These are phyloP conservation scores for Trichechus manatus DNA, from an alignment of 2,113 vertebrate species.

Conservation along the genomic window DNA sequence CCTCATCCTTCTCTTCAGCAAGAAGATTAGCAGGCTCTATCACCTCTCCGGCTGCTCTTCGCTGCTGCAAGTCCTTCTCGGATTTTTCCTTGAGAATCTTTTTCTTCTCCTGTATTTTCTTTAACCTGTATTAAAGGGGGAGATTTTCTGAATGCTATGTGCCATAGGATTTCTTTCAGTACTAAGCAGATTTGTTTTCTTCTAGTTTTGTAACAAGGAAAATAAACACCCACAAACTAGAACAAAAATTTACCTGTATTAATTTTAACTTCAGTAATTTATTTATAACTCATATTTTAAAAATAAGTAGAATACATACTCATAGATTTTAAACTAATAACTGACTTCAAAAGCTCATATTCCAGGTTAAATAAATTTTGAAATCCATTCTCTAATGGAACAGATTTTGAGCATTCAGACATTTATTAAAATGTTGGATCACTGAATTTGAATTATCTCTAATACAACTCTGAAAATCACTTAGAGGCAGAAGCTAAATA, in stretches of 20 bases:
- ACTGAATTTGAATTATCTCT: neutral
- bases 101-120: constrained; percentile 99
- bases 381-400: neutral
- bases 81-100: constrained; percentile 95
- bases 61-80: constrained; percentile 91
- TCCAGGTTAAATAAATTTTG: neutral
- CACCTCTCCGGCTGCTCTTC: constrained; percentile 89
- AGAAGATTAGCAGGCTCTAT: constrained; percentile 94
- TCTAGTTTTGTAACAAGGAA: constrained; percentile 49
- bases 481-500: neutral
- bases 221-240: constrained; percentile 15
- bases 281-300: neutral
- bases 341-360: constrained; percentile 14
- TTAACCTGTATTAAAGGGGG: constrained; percentile 90
- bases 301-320: neutral
- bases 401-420: constrained; percentile 49
- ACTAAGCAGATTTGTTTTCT: constrained; percentile 11
- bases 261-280: constrained; percentile 22
- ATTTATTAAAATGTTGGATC: neutral
- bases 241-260: constrained; percentile 32
- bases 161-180: neutral
- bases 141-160: constrained; percentile 12
- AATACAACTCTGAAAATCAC: neutral
- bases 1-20: constrained; percentile 95
- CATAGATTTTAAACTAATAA: neutral